Conservation (phyloP, 2,888 invertebrate genomes). For the Cephus pulcher region DNA sequence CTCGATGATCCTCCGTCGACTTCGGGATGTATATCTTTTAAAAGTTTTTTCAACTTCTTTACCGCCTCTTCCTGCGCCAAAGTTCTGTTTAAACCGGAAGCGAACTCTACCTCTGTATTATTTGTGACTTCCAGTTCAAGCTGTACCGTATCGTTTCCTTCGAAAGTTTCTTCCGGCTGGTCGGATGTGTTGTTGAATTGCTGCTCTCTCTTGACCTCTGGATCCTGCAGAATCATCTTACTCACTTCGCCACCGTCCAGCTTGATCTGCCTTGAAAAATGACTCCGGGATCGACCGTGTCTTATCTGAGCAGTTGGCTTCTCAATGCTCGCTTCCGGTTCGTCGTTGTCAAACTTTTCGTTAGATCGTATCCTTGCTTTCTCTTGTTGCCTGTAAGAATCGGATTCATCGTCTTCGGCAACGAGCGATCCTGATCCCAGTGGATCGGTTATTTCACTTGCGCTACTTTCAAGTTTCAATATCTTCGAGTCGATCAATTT, state of each 20-base stretch:
- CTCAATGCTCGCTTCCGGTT: slow-evolving; percentile 37
- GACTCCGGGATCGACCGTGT: slow-evolving; percentile 66
- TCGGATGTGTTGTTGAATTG: not conserved
- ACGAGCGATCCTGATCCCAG: not conserved
- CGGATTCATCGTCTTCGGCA: not conserved
- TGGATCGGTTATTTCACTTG: not conserved
- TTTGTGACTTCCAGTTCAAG: not conserved
- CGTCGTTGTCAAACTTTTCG: slow-evolving; percentile 8
- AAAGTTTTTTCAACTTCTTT: slow-evolving; percentile 28
- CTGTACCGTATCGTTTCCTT: not conserved
- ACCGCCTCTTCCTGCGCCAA: slow-evolving; percentile 25
- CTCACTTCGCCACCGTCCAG: slow-evolving; percentile 20
- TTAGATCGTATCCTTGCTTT: not conserved
- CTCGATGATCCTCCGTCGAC: not conserved
- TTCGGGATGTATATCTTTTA: slow-evolving; percentile 17
- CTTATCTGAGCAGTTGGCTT: slow-evolving; percentile 55
- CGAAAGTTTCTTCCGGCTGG: slow-evolving; percentile 6
- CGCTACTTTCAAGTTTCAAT: not conserved
- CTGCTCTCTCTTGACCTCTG: slow-evolving; percentile 6
- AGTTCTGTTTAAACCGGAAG: slow-evolving; percentile 7
- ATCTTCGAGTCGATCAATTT: slow-evolving; percentile 36
- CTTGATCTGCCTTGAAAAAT: slow-evolving; percentile 47
- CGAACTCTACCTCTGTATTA: not conserved
- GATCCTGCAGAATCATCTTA: not conserved
- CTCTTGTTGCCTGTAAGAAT: not conserved